These are phyloP conservation scores for Dicyrtoma fusca DNA, from an alignment of 2,888 invertebrate genomes.

Conservation along the genomic window DNA sequence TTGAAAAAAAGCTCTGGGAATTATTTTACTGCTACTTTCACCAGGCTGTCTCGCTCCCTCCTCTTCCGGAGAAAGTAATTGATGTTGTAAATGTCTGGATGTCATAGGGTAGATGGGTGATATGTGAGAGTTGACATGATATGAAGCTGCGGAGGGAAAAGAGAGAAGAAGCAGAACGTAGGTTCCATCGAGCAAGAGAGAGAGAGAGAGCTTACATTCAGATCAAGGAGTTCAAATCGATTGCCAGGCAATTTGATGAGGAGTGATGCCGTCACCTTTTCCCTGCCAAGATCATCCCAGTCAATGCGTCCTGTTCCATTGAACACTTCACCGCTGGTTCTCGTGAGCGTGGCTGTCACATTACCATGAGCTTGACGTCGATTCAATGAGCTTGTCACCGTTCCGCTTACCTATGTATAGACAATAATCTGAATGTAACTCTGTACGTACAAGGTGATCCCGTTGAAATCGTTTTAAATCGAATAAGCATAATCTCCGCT, in stretches of 20 bases:
- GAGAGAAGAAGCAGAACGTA: background rate
- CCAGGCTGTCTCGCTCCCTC: background rate
- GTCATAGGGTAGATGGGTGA: no score
- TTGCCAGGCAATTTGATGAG: slow-evolving; percentile 44
- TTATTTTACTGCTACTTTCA: background rate
- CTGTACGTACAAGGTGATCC: no score
- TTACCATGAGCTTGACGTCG: slow-evolving; percentile 40
- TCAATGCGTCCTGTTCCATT: slow-evolving; percentile 43
- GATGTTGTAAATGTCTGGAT: background rate
- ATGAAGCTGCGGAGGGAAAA: background rate
- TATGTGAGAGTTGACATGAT: no score
- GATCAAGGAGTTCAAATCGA: slow-evolving; percentile 41
- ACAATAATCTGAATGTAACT: background rate
- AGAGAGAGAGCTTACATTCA: slow-evolving; percentile 40
- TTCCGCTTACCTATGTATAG: slow-evolving; percentile 48
- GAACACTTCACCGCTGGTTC: slow-evolving; percentile 34
- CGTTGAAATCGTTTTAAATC: no score
- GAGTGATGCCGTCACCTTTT: slow-evolving; percentile 39
- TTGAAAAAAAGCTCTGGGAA: no score
- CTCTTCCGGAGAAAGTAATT: background rate
- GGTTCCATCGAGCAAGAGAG: background rate
- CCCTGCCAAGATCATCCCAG: slow-evolving; percentile 36
- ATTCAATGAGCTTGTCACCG: slow-evolving; percentile 43
- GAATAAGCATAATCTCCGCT: no score
- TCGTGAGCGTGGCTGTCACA: slow-evolving; percentile 40